phyloP scores from a whole-genome alignment of 2,797 vertebrate genomes.

The Helicolenus hilgendorfi region DNA sequence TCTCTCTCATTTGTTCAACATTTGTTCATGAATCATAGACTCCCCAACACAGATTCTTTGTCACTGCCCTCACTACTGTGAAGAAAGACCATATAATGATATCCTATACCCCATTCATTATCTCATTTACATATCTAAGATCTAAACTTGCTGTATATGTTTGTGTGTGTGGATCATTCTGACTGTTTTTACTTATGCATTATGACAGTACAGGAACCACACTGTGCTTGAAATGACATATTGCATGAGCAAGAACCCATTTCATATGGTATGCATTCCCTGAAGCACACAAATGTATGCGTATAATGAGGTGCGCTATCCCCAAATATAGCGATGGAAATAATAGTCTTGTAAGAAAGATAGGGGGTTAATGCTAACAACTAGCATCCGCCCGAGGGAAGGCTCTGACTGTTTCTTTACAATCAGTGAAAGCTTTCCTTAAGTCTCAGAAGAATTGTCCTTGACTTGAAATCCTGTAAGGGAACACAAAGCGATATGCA shows the following conservation, averaged over 20 bases:
- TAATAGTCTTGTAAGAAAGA: constrained; percentile 25
- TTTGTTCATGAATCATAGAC: neutral
- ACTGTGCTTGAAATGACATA: constrained; percentile 22
- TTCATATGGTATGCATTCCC: constrained; percentile 11
- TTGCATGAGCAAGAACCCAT: constrained; percentile 16
- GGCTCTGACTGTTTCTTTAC: constrained; percentile 25
- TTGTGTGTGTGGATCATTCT: neutral
- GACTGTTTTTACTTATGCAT: constrained; percentile 1
- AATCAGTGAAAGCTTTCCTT: constrained; percentile 24
- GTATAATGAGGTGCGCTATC: constrained; percentile 23
- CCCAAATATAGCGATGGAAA: constrained; percentile 46
- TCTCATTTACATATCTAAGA: neutral
- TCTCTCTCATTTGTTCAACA: neutral
- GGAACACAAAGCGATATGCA: constrained; percentile 17
- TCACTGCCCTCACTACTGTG: neutral
- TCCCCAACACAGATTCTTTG: neutral
- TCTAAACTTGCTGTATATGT: neutral
- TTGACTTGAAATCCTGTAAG: constrained; percentile 16
- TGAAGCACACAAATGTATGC: constrained; percentile 34
- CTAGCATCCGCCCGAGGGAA: constrained; percentile 43
- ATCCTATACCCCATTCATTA: neutral
- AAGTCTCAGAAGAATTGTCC: constrained; percentile 16
- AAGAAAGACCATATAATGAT: neutral
- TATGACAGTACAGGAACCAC: constrained; percentile 1
- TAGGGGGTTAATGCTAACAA: constrained; percentile 29